A percentile compares a stretch with the other conserved stretches of the same genome.
Evolutionary conservation across 1,140 invertebrate genomes (phyloP).

Genomic region (Coelopa frigida): DNA sequence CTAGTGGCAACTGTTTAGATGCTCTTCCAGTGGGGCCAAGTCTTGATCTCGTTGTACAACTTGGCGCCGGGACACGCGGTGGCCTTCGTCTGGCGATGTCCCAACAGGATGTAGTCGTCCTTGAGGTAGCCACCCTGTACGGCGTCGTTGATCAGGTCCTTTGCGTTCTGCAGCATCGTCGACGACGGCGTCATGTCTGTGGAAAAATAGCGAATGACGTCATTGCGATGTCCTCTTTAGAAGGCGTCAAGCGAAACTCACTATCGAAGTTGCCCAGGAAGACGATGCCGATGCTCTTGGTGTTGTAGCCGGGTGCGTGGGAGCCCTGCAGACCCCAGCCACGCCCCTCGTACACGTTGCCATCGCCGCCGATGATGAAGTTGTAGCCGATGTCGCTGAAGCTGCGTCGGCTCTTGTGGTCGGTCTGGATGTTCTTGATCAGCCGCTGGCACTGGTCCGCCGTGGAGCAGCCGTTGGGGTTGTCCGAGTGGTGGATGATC

Average conservation of each 20-base stretch:
- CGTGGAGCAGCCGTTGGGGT: constrained; percentile 50
- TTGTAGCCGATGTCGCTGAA: constrained; percentile 69
- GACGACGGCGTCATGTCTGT: constrained; percentile 45
- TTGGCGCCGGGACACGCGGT: constrained; percentile 62
- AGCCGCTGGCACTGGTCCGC: constrained; percentile 47
- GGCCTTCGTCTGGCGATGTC: constrained; percentile 58
- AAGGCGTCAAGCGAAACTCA: constrained; percentile 1
- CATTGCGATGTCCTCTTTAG: too few species aligned
- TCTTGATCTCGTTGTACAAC: constrained; percentile 49
- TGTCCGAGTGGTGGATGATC: constrained; percentile 68
- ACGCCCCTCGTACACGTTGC: constrained; percentile 59
- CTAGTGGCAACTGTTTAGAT: too few species aligned
- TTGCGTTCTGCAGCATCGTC: constrained; percentile 53
- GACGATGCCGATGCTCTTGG: constrained; percentile 59
- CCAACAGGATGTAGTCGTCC: constrained; percentile 49
- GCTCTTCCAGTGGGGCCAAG: constrained; percentile 45
- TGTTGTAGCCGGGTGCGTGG: constrained; percentile 60
- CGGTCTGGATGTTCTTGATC: constrained; percentile 53
- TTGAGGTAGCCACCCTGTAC: constrained; percentile 41
- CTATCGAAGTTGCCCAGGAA: constrained; percentile 52
- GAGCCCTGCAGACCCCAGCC: constrained; percentile 61
- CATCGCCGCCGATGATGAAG: constrained; percentile 51
- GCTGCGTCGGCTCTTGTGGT: constrained; percentile 51
- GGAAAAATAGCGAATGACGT: too few species aligned
- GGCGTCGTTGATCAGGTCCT: constrained; percentile 56